Conservation (phyloP, 2,888 invertebrate species). For the Meliscaeva auricollis region DNA sequence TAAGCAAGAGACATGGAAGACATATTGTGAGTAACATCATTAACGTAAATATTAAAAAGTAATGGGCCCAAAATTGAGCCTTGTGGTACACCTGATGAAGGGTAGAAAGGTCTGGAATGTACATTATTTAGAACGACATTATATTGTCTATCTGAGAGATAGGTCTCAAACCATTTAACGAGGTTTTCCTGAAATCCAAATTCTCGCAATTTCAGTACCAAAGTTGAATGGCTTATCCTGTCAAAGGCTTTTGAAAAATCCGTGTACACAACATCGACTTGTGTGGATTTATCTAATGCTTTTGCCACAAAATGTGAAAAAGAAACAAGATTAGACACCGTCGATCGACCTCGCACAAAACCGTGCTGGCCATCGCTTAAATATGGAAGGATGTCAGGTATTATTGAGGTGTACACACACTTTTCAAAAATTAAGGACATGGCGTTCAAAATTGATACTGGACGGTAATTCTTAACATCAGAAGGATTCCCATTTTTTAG, state of each 20-base stretch:
- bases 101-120: not conserved
- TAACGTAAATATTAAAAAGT: conserved; percentile 11
- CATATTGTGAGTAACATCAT: not conserved
- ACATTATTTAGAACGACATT: not conserved
- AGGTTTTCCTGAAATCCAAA: not conserved
- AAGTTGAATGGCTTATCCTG: not conserved
- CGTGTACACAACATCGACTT: conserved; percentile 1
- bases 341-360: not conserved
- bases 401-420: not conserved
- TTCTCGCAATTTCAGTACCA: not conserved
- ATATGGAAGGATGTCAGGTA: not conserved
- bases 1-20: conserved; percentile 1
- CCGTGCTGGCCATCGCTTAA: not conserved
- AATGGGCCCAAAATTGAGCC: not conserved
- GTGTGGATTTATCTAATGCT: not conserved
- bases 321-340: not conserved
- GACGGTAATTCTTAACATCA: not conserved
- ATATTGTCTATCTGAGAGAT: conserved; percentile 3
- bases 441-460: not conserved
- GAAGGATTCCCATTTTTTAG: not conserved
- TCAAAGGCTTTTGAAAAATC: conserved; percentile 9
- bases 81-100: not conserved
- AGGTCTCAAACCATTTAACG: not conserved
- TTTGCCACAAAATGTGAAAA: not conserved
- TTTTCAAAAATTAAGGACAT: not conserved